Base-by-base conservation (phyloP, 1,140 invertebrate species). In the Saccostrea cuccullata region DNA sequence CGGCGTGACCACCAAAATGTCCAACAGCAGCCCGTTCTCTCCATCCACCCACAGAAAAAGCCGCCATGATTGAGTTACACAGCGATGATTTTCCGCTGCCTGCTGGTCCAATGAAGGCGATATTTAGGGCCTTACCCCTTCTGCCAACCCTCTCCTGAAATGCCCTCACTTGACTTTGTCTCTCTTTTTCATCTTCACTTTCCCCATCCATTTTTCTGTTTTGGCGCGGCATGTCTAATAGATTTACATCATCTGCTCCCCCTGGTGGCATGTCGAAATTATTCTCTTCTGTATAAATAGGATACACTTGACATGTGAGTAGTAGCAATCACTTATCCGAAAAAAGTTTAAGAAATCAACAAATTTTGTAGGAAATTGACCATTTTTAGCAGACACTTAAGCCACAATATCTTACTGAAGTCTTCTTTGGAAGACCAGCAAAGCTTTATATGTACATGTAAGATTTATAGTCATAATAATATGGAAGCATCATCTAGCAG, bases 61-160 rank as follows among this genome's bases (percentile, higher is more conserved):
- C 40, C 4, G 86, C 77, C 82, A 87, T 82, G n/a, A 87, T 87
- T 83, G 86, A 60, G 55, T 87, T 87, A 20, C 82, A 60, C 12
- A 87, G 56, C 11, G 86, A 87, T 3, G 86, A 87, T 17, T 87
- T 87, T n/a, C 86, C 86, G 60, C 86, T 82, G 13, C 86, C 86
- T 1, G 86, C 55, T 40, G 77, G 55, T n/a, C 86, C 86, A 15
- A 87, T 87, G 15, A 87, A 26, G 15, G 56, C 73, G 30, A 87
- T 83, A 40, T 87, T 87, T 40, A 87, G 67, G 47, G 86, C 77
- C 13, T 17, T 77, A 8, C 36, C 26, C 1, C 77, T 77, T 15
- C n/a, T 56, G 2, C 23, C 56, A 13, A 56, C 82, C 15, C 47
- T 82, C 36, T 82, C 86, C 9, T 73, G 70, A 36, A 73, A 36